phyloP scores from a whole-genome alignment of 2,888 invertebrate genomes.

The Bombyx huttoni region DNA sequence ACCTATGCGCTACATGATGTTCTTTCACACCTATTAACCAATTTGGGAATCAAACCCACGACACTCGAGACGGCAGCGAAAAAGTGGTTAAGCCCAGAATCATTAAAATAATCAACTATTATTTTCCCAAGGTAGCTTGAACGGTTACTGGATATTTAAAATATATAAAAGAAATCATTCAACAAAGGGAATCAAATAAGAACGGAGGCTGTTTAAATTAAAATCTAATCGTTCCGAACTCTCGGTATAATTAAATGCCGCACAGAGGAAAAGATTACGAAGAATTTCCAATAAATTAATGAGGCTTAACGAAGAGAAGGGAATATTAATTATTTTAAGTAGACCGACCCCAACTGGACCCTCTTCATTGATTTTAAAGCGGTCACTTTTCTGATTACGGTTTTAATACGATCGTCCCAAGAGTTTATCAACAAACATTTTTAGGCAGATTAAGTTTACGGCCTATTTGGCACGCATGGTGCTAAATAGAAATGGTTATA shows the following conservation, averaged over 20 bases:
- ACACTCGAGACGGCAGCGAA: too few species aligned
- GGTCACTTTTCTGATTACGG: background rate
- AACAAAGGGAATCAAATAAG: background rate
- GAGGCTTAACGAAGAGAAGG: slow-evolving; percentile 11
- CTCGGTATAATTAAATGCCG: slow-evolving; percentile 19
- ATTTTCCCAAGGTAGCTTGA: too few species aligned
- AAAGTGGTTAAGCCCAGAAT: too few species aligned
- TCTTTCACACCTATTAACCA: too few species aligned
- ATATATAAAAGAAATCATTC: too few species aligned
- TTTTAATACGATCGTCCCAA: background rate
- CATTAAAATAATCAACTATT: too few species aligned
- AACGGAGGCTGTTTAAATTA: background rate
- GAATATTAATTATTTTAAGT: slow-evolving; percentile 46
- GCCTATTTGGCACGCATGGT: too few species aligned
- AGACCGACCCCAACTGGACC: slow-evolving; percentile 18
- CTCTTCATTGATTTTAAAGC: slow-evolving; percentile 37
- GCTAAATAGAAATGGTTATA: too few species aligned
- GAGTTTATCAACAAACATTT: background rate
- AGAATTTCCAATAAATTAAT: slow-evolving; percentile 38
- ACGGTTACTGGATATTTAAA: too few species aligned
- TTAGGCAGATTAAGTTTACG: too few species aligned
- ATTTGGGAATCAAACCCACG: too few species aligned
- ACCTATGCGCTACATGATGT: too few species aligned
- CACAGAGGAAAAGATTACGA: slow-evolving; percentile 26
- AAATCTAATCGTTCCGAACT: background rate